Evolutionary conservation across 2,797 vertebrate species (phyloP).

Genomic region (Cossypha caffra): DNA sequence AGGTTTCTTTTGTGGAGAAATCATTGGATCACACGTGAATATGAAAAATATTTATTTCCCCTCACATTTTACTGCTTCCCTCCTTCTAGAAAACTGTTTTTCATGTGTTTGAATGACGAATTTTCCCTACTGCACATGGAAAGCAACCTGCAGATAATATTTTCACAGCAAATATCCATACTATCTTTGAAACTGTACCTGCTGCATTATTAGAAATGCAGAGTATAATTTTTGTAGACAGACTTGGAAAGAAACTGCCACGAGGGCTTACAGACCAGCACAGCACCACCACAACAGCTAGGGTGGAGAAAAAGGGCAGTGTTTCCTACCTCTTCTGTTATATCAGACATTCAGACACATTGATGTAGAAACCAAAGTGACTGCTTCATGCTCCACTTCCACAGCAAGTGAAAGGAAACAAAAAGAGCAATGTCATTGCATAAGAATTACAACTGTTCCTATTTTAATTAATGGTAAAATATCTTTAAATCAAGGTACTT

Average conservation of each 20-base stretch:
- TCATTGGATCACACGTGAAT: not conserved
- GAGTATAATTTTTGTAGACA: slow-evolving; percentile 16
- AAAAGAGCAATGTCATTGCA: not conserved
- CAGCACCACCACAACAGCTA: not conserved
- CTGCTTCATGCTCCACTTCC: not conserved
- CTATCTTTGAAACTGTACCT: slow-evolving; percentile 10
- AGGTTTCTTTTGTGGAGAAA: not conserved
- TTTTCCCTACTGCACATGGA: not conserved
- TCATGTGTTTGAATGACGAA: not conserved
- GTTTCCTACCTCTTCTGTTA: not conserved
- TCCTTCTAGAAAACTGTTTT: not conserved
- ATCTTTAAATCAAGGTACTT: not conserved
- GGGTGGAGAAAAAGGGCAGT: not conserved
- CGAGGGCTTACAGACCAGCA: not conserved
- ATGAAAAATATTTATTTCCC: not conserved
- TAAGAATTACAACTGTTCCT: not conserved
- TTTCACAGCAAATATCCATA: slow-evolving; percentile 15
- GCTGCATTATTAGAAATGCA: slow-evolving; percentile 27
- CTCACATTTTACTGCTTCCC: not conserved
- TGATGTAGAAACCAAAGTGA: not conserved
- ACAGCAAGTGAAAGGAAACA: not conserved
- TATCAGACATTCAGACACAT: not conserved
- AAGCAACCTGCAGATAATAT: not conserved
- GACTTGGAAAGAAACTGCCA: slow-evolving; percentile 15
- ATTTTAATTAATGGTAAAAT: not conserved